Conservation (phyloP, 2,888 invertebrate genomes). For the Dendrolimus houi region DNA sequence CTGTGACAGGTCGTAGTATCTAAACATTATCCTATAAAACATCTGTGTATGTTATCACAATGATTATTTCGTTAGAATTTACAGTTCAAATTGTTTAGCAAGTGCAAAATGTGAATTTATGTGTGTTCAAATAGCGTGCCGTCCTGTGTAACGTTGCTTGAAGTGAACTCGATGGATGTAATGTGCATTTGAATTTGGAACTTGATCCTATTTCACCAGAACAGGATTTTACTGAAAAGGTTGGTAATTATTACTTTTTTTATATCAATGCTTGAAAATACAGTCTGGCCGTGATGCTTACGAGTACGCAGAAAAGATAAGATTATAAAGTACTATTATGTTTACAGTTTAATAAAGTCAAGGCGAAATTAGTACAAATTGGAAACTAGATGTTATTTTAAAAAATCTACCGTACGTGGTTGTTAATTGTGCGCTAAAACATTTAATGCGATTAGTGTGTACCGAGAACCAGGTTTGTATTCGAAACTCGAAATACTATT, state of each 20-base stretch:
- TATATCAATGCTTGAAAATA: neutral
- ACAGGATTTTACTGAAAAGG: constrained; percentile 38
- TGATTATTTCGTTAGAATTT: constrained; percentile 14
- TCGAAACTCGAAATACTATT: neutral
- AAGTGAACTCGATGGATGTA: constrained; percentile 65
- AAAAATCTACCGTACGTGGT: constrained; percentile 2
- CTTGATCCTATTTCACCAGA: constrained; percentile 28
- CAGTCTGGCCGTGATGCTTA: neutral
- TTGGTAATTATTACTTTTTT: constrained; percentile 20
- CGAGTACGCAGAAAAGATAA: constrained; percentile 12
- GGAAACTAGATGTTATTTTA: constrained; percentile 6
- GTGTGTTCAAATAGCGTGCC: constrained; percentile 59
- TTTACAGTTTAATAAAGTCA: constrained; percentile 29
- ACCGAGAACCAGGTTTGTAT: constrained; percentile 7
- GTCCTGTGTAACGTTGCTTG: constrained; percentile 61
- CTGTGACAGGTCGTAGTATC: neutral
- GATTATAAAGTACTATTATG: constrained; percentile 8
- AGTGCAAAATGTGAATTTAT: constrained; percentile 73
- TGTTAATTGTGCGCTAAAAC: constrained; percentile 8
- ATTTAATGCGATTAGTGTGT: constrained; percentile 13
- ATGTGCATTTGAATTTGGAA: constrained; percentile 64
- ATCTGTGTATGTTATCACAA: constrained; percentile 38
- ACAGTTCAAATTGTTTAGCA: constrained; percentile 19
- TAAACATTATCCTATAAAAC: constrained; percentile 6
- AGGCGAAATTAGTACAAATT: constrained; percentile 20